Conservation (phyloP, 2,888 invertebrate genomes). For the Nymphalis polychloros region DNA sequence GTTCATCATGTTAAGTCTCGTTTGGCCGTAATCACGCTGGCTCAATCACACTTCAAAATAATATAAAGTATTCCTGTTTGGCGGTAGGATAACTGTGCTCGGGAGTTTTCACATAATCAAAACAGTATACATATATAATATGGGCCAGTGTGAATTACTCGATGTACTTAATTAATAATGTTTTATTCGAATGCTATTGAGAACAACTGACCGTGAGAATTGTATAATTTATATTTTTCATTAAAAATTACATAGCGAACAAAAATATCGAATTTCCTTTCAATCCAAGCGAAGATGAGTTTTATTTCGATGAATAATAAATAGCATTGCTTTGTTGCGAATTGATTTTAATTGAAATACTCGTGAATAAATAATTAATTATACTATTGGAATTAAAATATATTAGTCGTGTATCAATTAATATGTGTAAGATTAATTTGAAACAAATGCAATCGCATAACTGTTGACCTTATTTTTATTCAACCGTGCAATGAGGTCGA, state of each 20-base stretch:
- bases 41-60: too few species aligned
- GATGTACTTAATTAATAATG: too few species aligned
- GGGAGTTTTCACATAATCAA: too few species aligned
- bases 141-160: too few species aligned
- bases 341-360: neutral
- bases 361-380: neutral
- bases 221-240: neutral
- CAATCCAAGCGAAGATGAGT: neutral
- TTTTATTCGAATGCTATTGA: too few species aligned
- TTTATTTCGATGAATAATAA: neutral
- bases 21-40: too few species aligned
- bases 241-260: neutral
- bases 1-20: too few species aligned
- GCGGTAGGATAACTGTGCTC: too few species aligned
- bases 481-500: constrained; percentile 26
- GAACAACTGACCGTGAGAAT: too few species aligned
- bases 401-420: neutral
- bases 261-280: neutral
- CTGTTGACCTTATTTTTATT: constrained; percentile 32
- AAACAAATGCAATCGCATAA: constrained; percentile 13
- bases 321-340: constrained; percentile 10
- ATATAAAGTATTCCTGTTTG: too few species aligned
- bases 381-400: too few species aligned
- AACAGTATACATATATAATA: too few species aligned
- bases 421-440: neutral